These are phyloP conservation scores for Lutraria rhynchaena DNA, from an alignment of 1,140 invertebrate genomes.

Conservation along the genomic window DNA sequence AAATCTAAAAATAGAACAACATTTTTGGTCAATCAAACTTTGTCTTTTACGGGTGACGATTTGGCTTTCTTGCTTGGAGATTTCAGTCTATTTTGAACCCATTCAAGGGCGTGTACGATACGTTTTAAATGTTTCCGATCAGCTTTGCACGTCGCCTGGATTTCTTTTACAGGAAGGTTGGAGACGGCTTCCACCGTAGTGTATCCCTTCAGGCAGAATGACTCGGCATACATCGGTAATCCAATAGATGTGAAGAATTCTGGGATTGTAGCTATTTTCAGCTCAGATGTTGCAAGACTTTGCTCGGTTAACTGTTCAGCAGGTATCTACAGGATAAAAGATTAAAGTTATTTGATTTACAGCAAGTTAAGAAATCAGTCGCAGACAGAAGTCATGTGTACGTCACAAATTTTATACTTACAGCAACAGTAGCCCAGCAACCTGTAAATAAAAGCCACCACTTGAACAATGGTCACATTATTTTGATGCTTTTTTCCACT, in stretches of 20 bases:
- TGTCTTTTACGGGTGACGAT: constrained; percentile 57
- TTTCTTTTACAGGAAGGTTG: constrained; percentile 66
- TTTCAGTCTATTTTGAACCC: constrained; percentile 72
- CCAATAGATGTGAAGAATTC: constrained; percentile 82
- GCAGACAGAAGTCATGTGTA: too few relatives aligned
- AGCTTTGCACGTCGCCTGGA: constrained; percentile 68
- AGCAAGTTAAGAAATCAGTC: background rate
- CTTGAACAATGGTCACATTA: too few relatives aligned
- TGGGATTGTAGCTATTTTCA: constrained; percentile 79
- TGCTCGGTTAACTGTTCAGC: constrained; percentile 80
- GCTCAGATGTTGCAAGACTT: constrained; percentile 75
- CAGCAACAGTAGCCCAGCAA: too few relatives aligned
- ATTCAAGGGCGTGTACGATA: constrained; percentile 76
- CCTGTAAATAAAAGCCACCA: too few relatives aligned
- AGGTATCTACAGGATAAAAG: constrained; percentile 77
- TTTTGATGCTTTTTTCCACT: too few relatives aligned
- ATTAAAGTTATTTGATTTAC: background rate
- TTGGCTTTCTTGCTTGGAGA: constrained; percentile 66
- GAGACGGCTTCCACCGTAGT: constrained; percentile 69
- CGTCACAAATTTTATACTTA: too few relatives aligned
- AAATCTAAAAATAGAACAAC: background rate
- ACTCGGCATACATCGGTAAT: constrained; percentile 81
- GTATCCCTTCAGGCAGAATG: constrained; percentile 62
- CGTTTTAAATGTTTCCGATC: constrained; percentile 74
- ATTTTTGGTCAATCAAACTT: constrained; percentile 45